These are phyloP conservation scores for Arizona elegans DNA, from an alignment of 2,113 vertebrate genomes.

Conservation along the genomic window DNA sequence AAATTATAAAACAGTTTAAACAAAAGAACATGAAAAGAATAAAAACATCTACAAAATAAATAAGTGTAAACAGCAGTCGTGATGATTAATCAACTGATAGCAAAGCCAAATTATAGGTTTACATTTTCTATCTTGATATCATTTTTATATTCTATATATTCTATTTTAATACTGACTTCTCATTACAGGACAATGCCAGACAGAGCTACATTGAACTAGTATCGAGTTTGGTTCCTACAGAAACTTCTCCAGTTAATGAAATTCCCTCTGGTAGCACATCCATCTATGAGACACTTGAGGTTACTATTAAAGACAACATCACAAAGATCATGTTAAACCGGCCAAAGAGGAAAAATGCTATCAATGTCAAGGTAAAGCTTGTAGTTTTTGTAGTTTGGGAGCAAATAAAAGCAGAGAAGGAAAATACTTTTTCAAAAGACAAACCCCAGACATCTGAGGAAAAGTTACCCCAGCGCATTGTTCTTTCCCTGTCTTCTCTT, in stretches of 20 bases:
- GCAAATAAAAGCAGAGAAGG: neutral
- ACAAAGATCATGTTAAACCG: slow-evolving; percentile 88
- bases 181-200: slow-evolving; percentile 79
- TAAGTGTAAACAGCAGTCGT: neutral
- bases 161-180: neutral
- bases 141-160: neutral
- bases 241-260: slow-evolving; percentile 56
- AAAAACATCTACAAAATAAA: neutral
- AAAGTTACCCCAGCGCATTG: neutral
- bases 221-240: slow-evolving; percentile 69
- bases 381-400: neutral
- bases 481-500: neutral
- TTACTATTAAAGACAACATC: slow-evolving; percentile 80
- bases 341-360: slow-evolving; percentile 87
- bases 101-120: neutral
- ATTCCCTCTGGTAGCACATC: slow-evolving; percentile 33
- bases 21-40: neutral
- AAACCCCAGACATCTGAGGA: neutral
- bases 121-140: neutral
- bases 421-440: neutral
- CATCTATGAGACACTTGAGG: slow-evolving; percentile 71
- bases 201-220: slow-evolving; percentile 84
- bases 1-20: neutral
- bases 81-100: neutral
- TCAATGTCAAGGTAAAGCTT: slow-evolving; percentile 75